Percentiles rank a stretch among this genome's conserved stretches.
These are phyloP conservation scores for Endotricha flammealis DNA, from an alignment of 2,888 invertebrate species.

Conservation along the genomic window DNA sequence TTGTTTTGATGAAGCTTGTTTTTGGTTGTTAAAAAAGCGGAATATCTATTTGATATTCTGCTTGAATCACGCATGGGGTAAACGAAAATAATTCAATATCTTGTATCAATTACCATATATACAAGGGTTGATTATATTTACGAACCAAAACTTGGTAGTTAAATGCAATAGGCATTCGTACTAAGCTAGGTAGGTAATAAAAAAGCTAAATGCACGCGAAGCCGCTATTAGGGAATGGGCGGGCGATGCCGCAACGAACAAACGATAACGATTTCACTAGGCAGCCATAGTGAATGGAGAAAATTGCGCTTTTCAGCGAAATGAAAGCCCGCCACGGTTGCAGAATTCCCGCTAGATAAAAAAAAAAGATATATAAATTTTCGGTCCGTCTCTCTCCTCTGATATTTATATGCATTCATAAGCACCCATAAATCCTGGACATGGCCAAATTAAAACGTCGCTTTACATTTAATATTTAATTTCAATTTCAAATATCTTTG, in stretches of 20 bases:
- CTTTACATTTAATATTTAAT: slow-evolving; percentile 6
- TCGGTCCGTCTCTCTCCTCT: slow-evolving; percentile 38
- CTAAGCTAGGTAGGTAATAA: slow-evolving; percentile 42
- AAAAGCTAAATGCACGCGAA: slow-evolving; percentile 69
- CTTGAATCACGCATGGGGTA: too few species aligned
- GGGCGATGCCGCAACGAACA: slow-evolving; percentile 49
- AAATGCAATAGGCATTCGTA: slow-evolving; percentile 27
- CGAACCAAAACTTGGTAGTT: slow-evolving; percentile 21
- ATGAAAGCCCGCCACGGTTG: slow-evolving; percentile 60
- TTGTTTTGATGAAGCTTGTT: too few species aligned
- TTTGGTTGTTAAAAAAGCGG: too few species aligned
- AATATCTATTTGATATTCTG: too few species aligned
- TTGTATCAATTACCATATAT: neutral
- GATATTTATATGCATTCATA: slow-evolving; percentile 45
- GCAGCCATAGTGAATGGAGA: slow-evolving; percentile 65
- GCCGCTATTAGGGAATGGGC: slow-evolving; percentile 71
- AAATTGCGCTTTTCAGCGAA: slow-evolving; percentile 74
- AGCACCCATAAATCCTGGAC: slow-evolving; percentile 39
- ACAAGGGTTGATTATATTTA: slow-evolving; percentile 3
- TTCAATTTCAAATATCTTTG: slow-evolving; percentile 6
- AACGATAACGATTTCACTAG: slow-evolving; percentile 71
- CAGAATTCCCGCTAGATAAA: slow-evolving; percentile 56
- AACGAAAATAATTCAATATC: too few species aligned
- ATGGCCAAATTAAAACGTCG: slow-evolving; percentile 12
- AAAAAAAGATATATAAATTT: slow-evolving; percentile 47